Evolutionary conservation across 2,888 invertebrate genomes (phyloP).

Genomic region (Zygothrica quintamaculata): DNA sequence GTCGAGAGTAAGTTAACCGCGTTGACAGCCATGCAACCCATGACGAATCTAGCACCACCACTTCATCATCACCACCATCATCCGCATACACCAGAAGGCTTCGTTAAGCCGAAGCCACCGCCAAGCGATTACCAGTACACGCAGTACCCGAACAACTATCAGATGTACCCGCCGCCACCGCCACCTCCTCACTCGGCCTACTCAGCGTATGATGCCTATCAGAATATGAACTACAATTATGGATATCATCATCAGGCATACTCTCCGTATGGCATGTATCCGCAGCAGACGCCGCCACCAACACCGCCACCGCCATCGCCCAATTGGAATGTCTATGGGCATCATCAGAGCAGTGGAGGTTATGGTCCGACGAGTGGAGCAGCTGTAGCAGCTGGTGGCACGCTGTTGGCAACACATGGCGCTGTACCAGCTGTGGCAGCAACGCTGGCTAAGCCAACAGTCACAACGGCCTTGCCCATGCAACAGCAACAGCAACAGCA

Average conservation of each 20-base stretch:
- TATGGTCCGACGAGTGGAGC: slow-evolving; percentile 76
- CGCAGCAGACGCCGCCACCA: slow-evolving; percentile 84
- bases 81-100: slow-evolving; percentile 82
- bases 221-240: slow-evolving; percentile 85
- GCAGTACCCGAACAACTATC: slow-evolving; percentile 84
- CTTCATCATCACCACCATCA: slow-evolving; percentile 68
- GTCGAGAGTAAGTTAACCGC: slow-evolving; percentile 84
- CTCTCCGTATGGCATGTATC: slow-evolving; percentile 84
- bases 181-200: slow-evolving; percentile 84
- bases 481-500: slow-evolving; percentile 51
- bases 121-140: slow-evolving; percentile 84
- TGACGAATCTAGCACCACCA: slow-evolving; percentile 83
- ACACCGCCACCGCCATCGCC: slow-evolving; percentile 86
- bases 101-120: slow-evolving; percentile 84
- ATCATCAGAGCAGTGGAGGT: slow-evolving; percentile 76
- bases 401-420: slow-evolving; percentile 62
- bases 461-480: slow-evolving; percentile 51
- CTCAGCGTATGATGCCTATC: slow-evolving; percentile 84
- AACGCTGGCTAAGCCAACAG: slow-evolving; percentile 68
- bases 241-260: slow-evolving; percentile 85
- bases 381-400: slow-evolving; percentile 51
- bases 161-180: slow-evolving; percentile 85
- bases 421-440: slow-evolving; percentile 53
- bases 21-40: slow-evolving; percentile 85
- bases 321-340: slow-evolving; percentile 87